Evolutionary conservation across 2,113 vertebrate genomes (phyloP), one percentile per base, ranked within the genome.

Genomic region (Recurvirostra avosetta): DNA sequence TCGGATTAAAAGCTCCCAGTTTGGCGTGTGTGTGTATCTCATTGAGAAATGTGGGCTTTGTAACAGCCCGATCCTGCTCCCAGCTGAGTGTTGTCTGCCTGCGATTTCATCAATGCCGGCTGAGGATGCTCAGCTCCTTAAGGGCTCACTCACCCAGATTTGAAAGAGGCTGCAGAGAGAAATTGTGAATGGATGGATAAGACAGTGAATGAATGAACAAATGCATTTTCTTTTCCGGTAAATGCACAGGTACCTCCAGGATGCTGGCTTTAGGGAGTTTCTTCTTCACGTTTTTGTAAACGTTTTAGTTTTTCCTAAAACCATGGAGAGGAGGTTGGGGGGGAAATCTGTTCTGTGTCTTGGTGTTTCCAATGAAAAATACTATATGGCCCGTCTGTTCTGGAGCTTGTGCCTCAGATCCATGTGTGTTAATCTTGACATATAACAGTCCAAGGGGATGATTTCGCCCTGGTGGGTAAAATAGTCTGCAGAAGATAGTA

Each of bases 161-260:
- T 58, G 38, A 79, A 50, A 71, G 65, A 68, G 67, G 41, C 81
- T 77, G 82, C 32, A 27, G 72, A 87, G 58, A 1, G 8, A 95
- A 94, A 70, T 90, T 92, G 73, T 95, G 94, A 97, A 97, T 94
- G 92, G 89, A 16, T 73, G 91, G 56, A 26, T 68, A 53, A 91
- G 52, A 49, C 27, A 36, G 68, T 15, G 63, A 88, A 90, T 94
- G 86, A 95, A 94, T 27, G 45, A 87, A 78, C 13, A 50, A 84
- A 75, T 41, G 9, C 1, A 2, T 9, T 23, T 15, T 21, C 20
- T 19, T n/a, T 1, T 5, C 6, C 2, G 6, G 23, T 47, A 90
- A 73, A 86, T 65, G 23, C 8, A 22, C 11, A 61, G 30, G 19
- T 53, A 18, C 7, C 19, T 22, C 23, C 18, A 53, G 40, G 30